These are phyloP conservation scores for Syndactyla subalaris DNA, from an alignment of 2,797 vertebrate genomes.

Conservation along the genomic window DNA sequence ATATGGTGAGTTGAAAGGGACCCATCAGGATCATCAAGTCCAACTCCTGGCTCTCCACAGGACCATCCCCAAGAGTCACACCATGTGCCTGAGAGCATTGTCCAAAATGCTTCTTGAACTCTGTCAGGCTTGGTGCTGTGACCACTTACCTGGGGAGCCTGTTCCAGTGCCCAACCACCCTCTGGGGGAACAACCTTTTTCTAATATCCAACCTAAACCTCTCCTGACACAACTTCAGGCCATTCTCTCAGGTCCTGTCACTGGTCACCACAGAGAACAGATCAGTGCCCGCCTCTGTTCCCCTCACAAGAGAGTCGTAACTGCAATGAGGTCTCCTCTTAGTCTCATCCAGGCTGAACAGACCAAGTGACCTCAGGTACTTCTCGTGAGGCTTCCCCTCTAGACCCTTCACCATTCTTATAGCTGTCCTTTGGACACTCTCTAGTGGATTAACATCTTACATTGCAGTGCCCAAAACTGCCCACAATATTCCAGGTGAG, in stretches of 20 bases:
- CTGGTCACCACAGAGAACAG: neutral
- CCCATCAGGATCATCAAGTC: neutral
- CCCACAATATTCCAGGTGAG: rapidly evolving
- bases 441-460: rapidly evolving
- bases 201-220: neutral
- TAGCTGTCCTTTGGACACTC: neutral
- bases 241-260: rapidly evolving
- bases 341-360: neutral
- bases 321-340: neutral
- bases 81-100: neutral
- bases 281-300: rapidly evolving
- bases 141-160: neutral
- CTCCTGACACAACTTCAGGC: neutral
- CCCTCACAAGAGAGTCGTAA: too few relatives aligned
- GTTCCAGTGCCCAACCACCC: rapidly evolving
- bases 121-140: too few relatives aligned
- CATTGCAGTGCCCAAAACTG: neutral
- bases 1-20: neutral
- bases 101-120: neutral
- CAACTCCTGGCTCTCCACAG: neutral
- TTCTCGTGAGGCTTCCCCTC: rapidly evolving
- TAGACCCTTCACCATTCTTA: neutral
- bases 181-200: neutral
- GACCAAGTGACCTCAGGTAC: neutral
- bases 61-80: neutral